Percentiles rank a stretch among this genome's conserved stretches.
Evolutionary conservation across 2,797 vertebrate genomes (phyloP).

Genomic region (Chelonia mydas): DNA sequence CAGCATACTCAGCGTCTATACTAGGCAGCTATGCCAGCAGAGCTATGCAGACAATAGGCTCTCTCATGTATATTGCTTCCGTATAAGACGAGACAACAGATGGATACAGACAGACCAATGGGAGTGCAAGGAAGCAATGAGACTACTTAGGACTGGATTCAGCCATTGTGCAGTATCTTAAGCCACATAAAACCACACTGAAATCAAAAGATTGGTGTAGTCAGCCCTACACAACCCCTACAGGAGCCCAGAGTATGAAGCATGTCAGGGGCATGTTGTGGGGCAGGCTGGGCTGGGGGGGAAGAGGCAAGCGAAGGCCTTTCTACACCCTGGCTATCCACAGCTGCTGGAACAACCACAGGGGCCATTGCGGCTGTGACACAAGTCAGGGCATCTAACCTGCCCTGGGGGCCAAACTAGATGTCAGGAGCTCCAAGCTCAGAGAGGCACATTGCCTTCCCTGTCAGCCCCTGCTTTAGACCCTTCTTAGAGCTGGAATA

Average conservation of each 20-base stretch:
- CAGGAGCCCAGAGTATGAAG: background rate
- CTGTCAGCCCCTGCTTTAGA: background rate
- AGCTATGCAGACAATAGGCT: background rate
- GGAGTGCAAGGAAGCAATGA: background rate
- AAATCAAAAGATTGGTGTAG: background rate
- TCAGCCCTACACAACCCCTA: background rate
- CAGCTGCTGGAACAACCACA: background rate
- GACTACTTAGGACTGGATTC: background rate
- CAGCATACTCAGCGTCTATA: background rate
- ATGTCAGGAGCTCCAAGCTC: background rate
- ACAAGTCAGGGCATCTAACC: background rate
- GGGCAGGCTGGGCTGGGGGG: background rate
- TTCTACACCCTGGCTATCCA: background rate
- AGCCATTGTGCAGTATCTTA: background rate
- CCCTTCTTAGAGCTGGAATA: background rate
- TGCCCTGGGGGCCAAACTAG: background rate
- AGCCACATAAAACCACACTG: background rate
- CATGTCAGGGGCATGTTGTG: background rate
- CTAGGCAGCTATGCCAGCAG: background rate
- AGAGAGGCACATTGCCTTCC: background rate
- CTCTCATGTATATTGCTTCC: background rate
- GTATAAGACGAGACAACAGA: background rate
- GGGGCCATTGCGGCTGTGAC: background rate
- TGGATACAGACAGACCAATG: background rate
- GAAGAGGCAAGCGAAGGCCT: background rate